Percentiles rank a stretch among this genome's conserved stretches.
Evolutionary conservation across 2,888 invertebrate species (phyloP).

Genomic region (Sipunculus nudus): DNA sequence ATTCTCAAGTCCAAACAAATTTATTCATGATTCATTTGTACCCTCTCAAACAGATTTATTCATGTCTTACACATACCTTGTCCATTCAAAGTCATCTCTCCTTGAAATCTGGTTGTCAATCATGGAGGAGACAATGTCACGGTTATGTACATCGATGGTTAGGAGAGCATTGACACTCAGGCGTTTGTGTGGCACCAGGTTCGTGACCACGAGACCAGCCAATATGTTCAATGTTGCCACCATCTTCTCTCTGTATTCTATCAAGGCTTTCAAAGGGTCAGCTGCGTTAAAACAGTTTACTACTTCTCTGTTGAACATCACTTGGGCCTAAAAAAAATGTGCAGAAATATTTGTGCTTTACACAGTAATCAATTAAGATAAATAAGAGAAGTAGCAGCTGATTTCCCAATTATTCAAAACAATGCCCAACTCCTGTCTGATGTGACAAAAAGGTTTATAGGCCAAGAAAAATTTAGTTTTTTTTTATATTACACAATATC

Average conservation of each 20-base stretch:
- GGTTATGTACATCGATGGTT: constrained; percentile 64
- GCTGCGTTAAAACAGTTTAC: constrained; percentile 45
- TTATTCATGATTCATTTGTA: too few species aligned
- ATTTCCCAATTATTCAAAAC: too few species aligned
- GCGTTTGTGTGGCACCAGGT: constrained; percentile 53
- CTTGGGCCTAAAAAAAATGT: constrained; percentile 54
- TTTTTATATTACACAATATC: too few species aligned
- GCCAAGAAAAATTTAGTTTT: too few species aligned
- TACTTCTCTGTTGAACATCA: constrained; percentile 63
- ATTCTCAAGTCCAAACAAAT: too few species aligned
- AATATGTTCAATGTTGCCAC: constrained; percentile 53
- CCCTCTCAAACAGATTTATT: too few species aligned
- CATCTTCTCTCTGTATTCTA: constrained; percentile 50
- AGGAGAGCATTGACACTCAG: constrained; percentile 64
- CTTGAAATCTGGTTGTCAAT: constrained; percentile 53
- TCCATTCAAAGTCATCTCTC: constrained; percentile 65
- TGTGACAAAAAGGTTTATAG: too few species aligned
- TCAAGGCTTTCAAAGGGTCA: constrained; percentile 44
- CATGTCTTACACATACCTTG: constrained; percentile 59
- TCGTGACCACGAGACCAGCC: constrained; percentile 57
- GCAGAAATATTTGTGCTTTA: too few species aligned
- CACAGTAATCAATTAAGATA: too few species aligned
- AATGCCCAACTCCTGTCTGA: too few species aligned
- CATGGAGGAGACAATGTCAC: constrained; percentile 60
- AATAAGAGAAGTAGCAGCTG: too few species aligned